Percentiles rank a stretch among this genome's conserved stretches.
These are phyloP conservation scores for Mobula birostris DNA, from an alignment of 2,113 vertebrate genomes.

Conservation along the genomic window DNA sequence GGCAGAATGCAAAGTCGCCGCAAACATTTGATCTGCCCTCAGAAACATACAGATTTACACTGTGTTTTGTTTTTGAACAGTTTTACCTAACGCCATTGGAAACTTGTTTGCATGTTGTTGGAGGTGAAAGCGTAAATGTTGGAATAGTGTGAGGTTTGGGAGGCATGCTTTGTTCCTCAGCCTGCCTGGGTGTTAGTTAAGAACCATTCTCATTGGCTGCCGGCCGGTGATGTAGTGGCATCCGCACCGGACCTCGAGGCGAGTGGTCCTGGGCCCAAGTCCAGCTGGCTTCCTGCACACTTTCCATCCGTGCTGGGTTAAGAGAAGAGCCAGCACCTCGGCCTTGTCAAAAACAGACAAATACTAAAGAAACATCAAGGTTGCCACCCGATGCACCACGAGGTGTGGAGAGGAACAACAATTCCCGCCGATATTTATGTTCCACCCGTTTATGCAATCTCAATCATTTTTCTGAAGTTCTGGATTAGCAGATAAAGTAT, in stretches of 20 bases:
- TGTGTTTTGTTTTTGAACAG: not conserved
- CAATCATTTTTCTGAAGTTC: constrained; percentile 7
- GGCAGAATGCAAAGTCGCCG: not conserved
- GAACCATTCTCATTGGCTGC: not conserved
- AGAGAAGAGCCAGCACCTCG: too few relatives aligned
- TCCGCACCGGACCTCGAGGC: too few relatives aligned
- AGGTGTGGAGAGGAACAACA: too few relatives aligned
- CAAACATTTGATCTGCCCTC: not conserved
- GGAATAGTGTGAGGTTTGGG: not conserved
- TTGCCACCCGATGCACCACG: too few relatives aligned
- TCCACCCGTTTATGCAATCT: not conserved
- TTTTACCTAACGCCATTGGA: not conserved
- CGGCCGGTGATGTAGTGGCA: too few relatives aligned
- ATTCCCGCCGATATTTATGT: not conserved
- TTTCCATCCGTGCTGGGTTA: too few relatives aligned
- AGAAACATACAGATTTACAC: not conserved
- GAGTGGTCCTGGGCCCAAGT: too few relatives aligned
- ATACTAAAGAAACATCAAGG: too few relatives aligned
- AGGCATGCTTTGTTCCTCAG: not conserved
- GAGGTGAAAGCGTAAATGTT: not conserved
- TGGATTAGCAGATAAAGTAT: not conserved
- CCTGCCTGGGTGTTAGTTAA: not conserved
- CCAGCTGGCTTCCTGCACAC: too few relatives aligned
- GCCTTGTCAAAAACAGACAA: too few relatives aligned
- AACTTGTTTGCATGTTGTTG: not conserved